Evolutionary conservation across 2,113 vertebrate species (phyloP), one percentile per base, ranked within the genome.

Genomic region (Brachypodius melanocephalos): DNA sequence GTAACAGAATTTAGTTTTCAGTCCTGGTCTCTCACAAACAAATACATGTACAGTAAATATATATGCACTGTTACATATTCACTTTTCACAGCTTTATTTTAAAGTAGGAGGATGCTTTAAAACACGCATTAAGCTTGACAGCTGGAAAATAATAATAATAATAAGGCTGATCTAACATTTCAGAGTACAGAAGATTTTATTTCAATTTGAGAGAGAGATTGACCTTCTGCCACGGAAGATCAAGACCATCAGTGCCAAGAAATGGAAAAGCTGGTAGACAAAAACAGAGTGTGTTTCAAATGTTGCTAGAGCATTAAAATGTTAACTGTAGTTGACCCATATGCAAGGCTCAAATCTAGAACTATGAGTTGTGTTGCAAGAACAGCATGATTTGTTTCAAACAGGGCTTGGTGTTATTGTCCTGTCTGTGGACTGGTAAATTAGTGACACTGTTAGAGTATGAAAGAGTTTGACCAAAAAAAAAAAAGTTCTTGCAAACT

Each of bases 51-150:
- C 24, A 71, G 38, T 54, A 91, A 76, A 88, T 52, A 71, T 14
- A 78, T 26, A 66, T 29, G 18, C 32, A 62, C 15, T 7, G 2
- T 29, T 88, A 85, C 18, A 59, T 51, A 62, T 12, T 74, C 54
- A 49, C 31, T 74, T 76, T 59, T 83, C 67, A 83, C 49, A 89
- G 32, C 14, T 89, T 85, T 7, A 65, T 31, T 48, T 68, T 82
- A 78, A 82, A 92, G 85, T 43, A 86, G n/a, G 40, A 79, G 81
- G 51, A 90, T 89, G 31, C 63, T 94, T 95, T 83, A 52, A 95
- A 95, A 95, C 80, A 96, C 58, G 20, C 66, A 85, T 86, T 81
- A 75, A 46, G 26, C 7, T 77, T 77, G 74, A 72, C 48, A 95
- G 36, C 8, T 65, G 58, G 17, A 69, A 58, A 76, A 88, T 61